Evolutionary conservation across 2,113 vertebrate genomes (phyloP).

Genomic region (Esox niger): DNA sequence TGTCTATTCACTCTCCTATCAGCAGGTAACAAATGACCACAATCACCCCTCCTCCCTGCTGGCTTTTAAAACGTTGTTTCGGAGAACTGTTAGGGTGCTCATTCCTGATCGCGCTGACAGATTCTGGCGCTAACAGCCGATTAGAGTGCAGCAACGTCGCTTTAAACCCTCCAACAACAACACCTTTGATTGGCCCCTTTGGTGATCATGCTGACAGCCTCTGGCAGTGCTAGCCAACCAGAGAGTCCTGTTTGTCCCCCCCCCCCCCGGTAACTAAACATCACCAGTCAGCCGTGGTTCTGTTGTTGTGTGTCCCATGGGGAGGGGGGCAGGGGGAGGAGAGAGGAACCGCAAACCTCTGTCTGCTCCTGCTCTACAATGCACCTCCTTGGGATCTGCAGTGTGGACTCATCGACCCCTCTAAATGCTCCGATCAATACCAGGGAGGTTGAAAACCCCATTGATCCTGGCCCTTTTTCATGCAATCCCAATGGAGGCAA

Average conservation of each 20-base stretch:
- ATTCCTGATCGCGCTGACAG: no score
- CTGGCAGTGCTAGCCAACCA: constrained; percentile 9
- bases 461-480: constrained; percentile 65
- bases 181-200: constrained; percentile 17
- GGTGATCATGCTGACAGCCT: not conserved
- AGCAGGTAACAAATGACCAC: no score
- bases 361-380: constrained; percentile 1
- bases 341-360: not conserved
- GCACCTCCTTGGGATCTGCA: constrained; percentile 54
- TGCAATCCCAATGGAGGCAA: constrained; percentile 38
- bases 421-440: constrained; percentile 70
- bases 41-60: no score
- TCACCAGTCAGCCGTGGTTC: not conserved
- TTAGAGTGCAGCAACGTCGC: no score
- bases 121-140: no score
- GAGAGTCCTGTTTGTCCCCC: not conserved
- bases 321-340: no score
- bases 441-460: constrained; percentile 62
- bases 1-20: no score
- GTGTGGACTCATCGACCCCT: constrained; percentile 60
- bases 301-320: not conserved
- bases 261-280: no score
- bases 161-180: not conserved
- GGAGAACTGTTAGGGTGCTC: no score
- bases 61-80: no score